These are phyloP conservation scores for Lynx canadensis DNA, from an alignment of 2,113 vertebrate species.

Conservation along the genomic window DNA sequence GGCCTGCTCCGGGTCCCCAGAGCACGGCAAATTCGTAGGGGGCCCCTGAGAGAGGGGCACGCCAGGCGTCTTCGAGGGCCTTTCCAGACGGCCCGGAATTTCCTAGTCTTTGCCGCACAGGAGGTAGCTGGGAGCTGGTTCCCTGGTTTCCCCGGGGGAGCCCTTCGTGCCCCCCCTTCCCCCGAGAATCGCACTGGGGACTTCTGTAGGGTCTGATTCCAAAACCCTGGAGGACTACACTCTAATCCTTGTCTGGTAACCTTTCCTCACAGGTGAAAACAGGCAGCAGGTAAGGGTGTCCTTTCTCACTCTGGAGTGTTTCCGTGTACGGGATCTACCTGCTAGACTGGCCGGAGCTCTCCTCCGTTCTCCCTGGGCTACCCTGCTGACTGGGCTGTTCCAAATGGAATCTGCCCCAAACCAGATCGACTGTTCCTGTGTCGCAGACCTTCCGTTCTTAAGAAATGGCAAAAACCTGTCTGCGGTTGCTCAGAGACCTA, in stretches of 20 bases:
- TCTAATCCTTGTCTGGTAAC: too few relatives aligned
- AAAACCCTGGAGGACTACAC: accelerated
- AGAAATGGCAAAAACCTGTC: not conserved
- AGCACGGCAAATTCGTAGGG: too few relatives aligned
- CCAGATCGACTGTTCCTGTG: accelerated
- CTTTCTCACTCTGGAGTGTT: too few relatives aligned
- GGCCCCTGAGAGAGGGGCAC: not conserved
- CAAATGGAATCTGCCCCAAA: not conserved
- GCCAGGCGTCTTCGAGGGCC: accelerated
- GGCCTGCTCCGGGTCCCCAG: too few relatives aligned
- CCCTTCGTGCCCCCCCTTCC: too few relatives aligned
- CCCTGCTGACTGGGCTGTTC: not conserved
- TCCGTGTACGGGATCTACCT: too few relatives aligned
- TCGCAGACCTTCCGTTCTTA: accelerated
- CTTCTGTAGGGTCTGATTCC: too few relatives aligned
- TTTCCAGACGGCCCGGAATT: not conserved
- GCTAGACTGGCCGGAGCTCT: accelerated
- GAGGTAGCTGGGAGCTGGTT: accelerated
- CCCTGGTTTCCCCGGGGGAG: not conserved
- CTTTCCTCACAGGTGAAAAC: too few relatives aligned
- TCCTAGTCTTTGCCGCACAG: accelerated
- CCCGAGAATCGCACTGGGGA: not conserved
- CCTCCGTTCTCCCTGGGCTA: accelerated
- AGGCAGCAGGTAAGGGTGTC: not conserved
- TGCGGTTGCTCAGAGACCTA: accelerated